Percentiles rank a stretch among this genome's conserved stretches.
Conservation (phyloP, 2,888 invertebrate genomes). For the Pterostichus madidus region DNA sequence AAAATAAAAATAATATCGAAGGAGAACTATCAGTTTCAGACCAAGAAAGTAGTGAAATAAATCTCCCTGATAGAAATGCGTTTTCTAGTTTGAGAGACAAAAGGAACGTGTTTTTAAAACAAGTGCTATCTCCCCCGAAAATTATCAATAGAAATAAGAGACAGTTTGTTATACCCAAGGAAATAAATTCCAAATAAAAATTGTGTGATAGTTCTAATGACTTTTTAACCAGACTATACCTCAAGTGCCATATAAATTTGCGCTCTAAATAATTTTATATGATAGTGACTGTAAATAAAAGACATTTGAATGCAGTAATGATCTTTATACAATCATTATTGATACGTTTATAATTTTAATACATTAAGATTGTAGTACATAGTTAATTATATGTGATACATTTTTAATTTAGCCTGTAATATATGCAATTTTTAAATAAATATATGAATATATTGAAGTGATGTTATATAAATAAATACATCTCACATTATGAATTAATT, state of each 20-base stretch:
- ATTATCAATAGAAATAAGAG: conserved; percentile 76
- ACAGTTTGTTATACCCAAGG: conserved; percentile 73
- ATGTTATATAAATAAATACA: conserved; percentile 32
- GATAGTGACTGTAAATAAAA: conserved; percentile 61
- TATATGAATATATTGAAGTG: conserved; percentile 30
- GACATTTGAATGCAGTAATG: conserved; percentile 59
- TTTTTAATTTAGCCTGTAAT: conserved; percentile 57
- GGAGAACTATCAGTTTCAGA: conserved; percentile 48
- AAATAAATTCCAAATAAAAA: conserved; percentile 76
- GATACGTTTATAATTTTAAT: conserved; percentile 56
- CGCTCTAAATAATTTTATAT: conserved; percentile 31
- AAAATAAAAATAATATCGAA: conserved; percentile 55
- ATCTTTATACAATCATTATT: conserved; percentile 67
- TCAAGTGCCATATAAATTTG: conserved; percentile 55
- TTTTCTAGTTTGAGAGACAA: conserved; percentile 78
- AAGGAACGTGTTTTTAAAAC: conserved; percentile 80
- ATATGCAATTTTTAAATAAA: conserved; percentile 41
- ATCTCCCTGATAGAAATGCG: conserved; percentile 66
- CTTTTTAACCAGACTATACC: conserved; percentile 39
- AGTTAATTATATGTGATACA: conserved; percentile 63
- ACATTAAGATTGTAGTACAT: conserved; percentile 57
- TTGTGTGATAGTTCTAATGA: conserved; percentile 69
- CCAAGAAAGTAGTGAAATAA: conserved; percentile 51
- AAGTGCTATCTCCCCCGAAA: conserved; percentile 81
- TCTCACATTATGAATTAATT: conserved; percentile 28